Percentiles rank a stretch among this genome's conserved stretches.
These are phyloP conservation scores for Ptilonorhynchus violaceus DNA, from an alignment of 2,113 vertebrate genomes.

Conservation along the genomic window DNA sequence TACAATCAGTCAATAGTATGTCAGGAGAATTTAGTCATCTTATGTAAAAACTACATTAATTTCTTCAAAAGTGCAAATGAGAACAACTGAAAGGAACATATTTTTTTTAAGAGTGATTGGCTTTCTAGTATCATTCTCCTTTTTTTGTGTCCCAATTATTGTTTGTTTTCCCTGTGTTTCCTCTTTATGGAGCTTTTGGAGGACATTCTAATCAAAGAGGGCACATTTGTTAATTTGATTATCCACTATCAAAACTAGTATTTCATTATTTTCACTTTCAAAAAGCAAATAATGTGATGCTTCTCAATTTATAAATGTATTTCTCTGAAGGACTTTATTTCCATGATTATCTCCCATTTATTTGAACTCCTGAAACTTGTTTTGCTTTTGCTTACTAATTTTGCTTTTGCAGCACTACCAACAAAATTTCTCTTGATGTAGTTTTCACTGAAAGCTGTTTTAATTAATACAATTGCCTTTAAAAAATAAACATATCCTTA, in stretches of 20 bases:
- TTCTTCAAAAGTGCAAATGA: neutral
- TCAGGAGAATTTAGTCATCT: neutral
- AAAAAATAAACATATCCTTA: neutral
- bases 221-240: neutral
- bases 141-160: neutral
- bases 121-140: neutral
- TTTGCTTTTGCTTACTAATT: neutral
- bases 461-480: neutral
- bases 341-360: neutral
- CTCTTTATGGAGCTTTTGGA: neutral
- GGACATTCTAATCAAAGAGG: neutral
- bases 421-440: neutral
- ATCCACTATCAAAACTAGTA: neutral
- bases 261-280: neutral
- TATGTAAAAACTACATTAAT: neutral
- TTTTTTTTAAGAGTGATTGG: neutral
- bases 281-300: neutral
- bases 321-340: neutral
- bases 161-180: neutral
- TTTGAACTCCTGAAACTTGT: neutral
- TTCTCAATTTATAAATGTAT: neutral
- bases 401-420: neutral
- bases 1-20: neutral
- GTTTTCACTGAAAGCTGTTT: neutral
- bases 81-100: neutral